These are phyloP conservation scores for Protonemura montana DNA, from an alignment of 2,888 invertebrate species.

Conservation along the genomic window DNA sequence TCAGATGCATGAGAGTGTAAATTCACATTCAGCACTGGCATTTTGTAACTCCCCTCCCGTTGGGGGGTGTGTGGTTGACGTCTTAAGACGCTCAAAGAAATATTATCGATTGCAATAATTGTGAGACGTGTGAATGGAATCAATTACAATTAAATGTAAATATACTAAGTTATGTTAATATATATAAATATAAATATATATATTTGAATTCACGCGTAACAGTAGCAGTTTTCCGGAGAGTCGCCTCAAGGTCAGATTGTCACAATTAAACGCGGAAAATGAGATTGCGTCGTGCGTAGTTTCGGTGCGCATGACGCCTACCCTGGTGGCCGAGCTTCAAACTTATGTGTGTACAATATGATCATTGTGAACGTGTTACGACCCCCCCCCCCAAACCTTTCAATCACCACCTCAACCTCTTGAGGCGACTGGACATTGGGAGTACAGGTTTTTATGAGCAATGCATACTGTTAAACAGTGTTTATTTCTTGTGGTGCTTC, in stretches of 20 bases:
- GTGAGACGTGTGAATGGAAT: not conserved
- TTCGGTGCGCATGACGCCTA: not conserved
- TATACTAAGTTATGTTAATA: not conserved
- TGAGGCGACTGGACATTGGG: slow-evolving; percentile 17
- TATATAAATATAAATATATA: not conserved
- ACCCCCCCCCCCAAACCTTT: not conserved
- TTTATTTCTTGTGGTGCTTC: not conserved
- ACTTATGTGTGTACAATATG: slow-evolving; percentile 13
- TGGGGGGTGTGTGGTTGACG: not conserved
- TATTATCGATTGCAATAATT: not conserved
- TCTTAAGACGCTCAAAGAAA: too few relatives aligned
- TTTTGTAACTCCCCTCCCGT: not conserved
- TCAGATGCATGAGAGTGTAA: not conserved
- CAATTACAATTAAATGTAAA: slow-evolving; percentile 3
- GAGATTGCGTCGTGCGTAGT: not conserved
- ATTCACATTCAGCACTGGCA: not conserved
- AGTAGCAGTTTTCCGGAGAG: not conserved
- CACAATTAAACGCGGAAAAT: not conserved
- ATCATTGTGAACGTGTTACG: not conserved
- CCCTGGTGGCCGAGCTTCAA: not conserved
- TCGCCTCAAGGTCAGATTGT: not conserved
- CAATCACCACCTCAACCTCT: not conserved
- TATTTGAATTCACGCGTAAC: not conserved
- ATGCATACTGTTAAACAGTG: not conserved
- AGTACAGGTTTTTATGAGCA: not conserved